Base-by-base conservation (phyloP, 2,888 invertebrate species). In the Neria commutata region DNA sequence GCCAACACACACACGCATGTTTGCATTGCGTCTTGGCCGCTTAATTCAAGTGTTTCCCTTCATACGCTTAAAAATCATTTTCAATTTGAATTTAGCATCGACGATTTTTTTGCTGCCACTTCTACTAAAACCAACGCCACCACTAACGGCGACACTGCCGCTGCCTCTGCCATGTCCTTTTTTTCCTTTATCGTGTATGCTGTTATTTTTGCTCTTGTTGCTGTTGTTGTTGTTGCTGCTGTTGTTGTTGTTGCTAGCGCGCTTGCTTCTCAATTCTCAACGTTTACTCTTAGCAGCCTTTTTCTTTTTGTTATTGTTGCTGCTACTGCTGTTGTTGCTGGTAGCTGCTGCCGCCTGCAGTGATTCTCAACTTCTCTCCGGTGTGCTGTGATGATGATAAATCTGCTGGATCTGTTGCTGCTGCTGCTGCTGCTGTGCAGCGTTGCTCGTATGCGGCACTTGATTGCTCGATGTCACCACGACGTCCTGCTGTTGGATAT, bases 281-380 rank as follows among this genome's bases (percentile, higher is more conserved):
- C 80, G 79, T 76, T 80, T 79, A 71, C 76, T 74, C 66, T 78
- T 79, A 48, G 72, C 68, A 58, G 75, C 70, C 73, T 79, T 79
- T 68, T 80, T 79, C 61, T 79, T 74, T 68, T 79, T 79, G 54
- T 61, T 62, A 25, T 48, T 48, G 70, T 68, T 74, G 74, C 64
- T 61, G 59, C 49, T 52, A 54, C 46, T 29, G 61, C 53, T 42
- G 60, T 23, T 40, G 54, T 49, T 17, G 46, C 49, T 54, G 58
- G 52, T 33, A 26, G n/a, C 49, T 4, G 73, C 66, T 51, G 69
- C 61, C 65, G 74, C 70, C 67, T 76, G 76, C 70, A 76, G 77
- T 79, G 79, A 79, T 77, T 81, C 80, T 81, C 80, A 81, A 81
- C 81, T 81, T 68, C 81, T 80, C 71, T 80, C 81, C 50, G 80